Evolutionary conservation across 1,140 invertebrate genomes (phyloP), one percentile per base, ranked within the genome.

Genomic region (Cyclina sinensis): DNA sequence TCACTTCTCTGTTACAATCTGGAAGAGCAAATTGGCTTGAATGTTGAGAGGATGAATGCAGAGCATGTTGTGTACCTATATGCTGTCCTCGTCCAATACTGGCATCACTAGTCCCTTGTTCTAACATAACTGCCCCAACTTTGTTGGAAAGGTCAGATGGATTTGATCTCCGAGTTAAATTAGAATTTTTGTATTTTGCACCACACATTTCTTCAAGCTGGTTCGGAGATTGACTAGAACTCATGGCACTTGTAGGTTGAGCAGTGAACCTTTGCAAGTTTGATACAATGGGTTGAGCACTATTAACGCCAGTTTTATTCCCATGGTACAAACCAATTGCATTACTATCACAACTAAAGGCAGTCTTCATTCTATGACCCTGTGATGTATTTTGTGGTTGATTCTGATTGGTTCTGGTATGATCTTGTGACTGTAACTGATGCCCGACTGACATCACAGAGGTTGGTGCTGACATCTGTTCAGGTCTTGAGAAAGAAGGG

Each of bases 351-450:
- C 32, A 46, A 78, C 74, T 78, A 74, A n/a, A 48, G 16, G 27
- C 30, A 27, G 70, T 48, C 46, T 70, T 70, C 7, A 70, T 16
- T n/a, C 24, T n/a, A 74, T 74, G 48, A 37, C 1, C 12, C 16
- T 70, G 32, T 70, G 65, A 9, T 37, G 32, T 1, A 27, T 14
- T 11, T 9, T 74, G 70, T 74, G 24, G 2, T 51, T 46, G 74
- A 1, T 39, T 54, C 35, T 35, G 43, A 78, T 57, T 78, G 48
- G 74, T 4, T 54, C 74, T 78, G 18, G 14, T 51, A 12, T 32
- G 27, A 32, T 78, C 46, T 57, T 78, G 74, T 35, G 74, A 78
- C 74, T 51, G 43, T 32, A 30, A 54, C 46, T 78, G 46, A 14
- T 21, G 18, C 54, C 24, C 54, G 43, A 18, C 27, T 54, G 74